These are phyloP conservation scores for Megaptera novaeangliae DNA, from an alignment of 2,113 vertebrate genomes.

Conservation along the genomic window DNA sequence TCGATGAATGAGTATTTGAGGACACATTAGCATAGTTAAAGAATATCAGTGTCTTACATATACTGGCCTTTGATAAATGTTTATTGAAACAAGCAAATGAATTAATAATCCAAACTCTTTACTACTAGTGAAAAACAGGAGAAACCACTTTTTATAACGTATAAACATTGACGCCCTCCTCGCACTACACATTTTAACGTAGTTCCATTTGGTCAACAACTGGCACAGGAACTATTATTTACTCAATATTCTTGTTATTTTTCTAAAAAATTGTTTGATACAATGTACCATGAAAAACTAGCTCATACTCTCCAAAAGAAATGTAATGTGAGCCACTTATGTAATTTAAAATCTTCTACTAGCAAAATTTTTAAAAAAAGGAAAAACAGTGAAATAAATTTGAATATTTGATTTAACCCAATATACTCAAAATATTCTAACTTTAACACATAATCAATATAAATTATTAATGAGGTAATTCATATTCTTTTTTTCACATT, in stretches of 20 bases:
- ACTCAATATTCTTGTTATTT: background rate
- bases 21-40: background rate
- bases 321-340: background rate
- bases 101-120: background rate
- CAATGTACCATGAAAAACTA: background rate
- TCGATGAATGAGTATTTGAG: background rate
- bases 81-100: background rate
- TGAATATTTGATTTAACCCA: constrained; percentile 6
- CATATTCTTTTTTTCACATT: background rate
- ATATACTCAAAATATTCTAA: background rate
- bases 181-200: background rate
- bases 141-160: background rate
- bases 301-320: background rate
- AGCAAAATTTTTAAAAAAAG: background rate
- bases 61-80: background rate
- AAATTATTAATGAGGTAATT: background rate
- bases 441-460: background rate
- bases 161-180: background rate
- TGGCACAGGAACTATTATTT: background rate
- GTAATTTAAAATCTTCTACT: background rate
- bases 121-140: background rate
- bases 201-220: background rate
- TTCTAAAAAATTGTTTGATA: background rate
- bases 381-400: background rate
- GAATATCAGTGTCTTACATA: background rate